Conservation (phyloP, 2,797 vertebrate species). For the Myoxocephalus aenaeus region DNA sequence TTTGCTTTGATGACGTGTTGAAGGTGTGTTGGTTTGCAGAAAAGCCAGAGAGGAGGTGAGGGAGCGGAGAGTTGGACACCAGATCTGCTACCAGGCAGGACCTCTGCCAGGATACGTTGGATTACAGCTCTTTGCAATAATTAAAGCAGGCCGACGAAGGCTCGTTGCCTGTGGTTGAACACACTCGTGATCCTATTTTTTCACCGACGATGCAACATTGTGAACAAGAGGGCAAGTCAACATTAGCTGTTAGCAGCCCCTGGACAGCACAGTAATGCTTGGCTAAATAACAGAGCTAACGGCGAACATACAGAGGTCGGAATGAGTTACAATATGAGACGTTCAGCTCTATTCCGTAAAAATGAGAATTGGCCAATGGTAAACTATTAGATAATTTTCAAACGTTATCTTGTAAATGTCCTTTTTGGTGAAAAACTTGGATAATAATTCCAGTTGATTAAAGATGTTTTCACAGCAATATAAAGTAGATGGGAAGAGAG, state of each 20-base stretch:
- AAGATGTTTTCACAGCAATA: not conserved
- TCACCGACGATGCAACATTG: not conserved
- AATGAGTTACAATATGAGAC: not conserved
- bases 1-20: not conserved
- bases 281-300: not conserved
- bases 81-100: not conserved
- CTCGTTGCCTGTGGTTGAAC: not conserved
- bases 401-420: not conserved
- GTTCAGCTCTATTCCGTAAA: not conserved
- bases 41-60: not conserved
- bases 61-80: not conserved
- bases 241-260: not conserved
- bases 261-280: too few relatives aligned
- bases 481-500: not conserved
- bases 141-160: not conserved
- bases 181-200: not conserved
- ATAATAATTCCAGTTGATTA: too few relatives aligned
- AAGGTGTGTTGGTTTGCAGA: not conserved
- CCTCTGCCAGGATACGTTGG: not conserved
- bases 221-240: not conserved
- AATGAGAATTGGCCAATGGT: not conserved
- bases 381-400: not conserved
- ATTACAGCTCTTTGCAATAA: not conserved
- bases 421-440: too few relatives aligned
- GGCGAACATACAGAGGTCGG: not conserved